Evolutionary conservation across 2,888 invertebrate species (phyloP).

Genomic region (Drosophila longiperda): DNA sequence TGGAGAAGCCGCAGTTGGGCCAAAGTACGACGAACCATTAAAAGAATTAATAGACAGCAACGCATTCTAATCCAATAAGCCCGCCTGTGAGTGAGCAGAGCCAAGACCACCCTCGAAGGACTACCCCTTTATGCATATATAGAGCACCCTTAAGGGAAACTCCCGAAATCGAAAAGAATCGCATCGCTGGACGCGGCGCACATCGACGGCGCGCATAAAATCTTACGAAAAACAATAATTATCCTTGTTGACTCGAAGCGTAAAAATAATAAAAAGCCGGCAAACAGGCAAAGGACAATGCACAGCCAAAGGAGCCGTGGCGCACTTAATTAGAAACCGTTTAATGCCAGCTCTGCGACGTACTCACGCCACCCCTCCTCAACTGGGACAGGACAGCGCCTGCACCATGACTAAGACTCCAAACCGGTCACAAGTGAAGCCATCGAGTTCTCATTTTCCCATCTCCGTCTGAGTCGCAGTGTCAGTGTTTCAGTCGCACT

Average conservation of each 20-base stretch:
- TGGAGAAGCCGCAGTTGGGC: conserved; percentile 47
- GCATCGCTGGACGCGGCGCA: conserved; percentile 59
- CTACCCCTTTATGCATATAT: conserved; percentile 58
- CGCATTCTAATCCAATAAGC: conserved; percentile 71
- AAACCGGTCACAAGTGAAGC: conserved; percentile 19
- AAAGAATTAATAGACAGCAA: conserved; percentile 60
- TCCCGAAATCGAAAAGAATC: conserved; percentile 53
- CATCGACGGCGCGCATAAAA: conserved; percentile 58
- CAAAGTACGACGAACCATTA: conserved; percentile 43
- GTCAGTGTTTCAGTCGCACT: conserved; percentile 1
- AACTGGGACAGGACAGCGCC: conserved; percentile 51
- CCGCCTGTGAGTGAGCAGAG: conserved; percentile 31
- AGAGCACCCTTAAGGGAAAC: conserved; percentile 25
- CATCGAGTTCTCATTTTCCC: conserved; percentile 36
- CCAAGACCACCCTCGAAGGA: background rate
- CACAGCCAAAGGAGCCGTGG: conserved; percentile 32
- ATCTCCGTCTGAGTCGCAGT: conserved; percentile 1
- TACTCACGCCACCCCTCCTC: conserved; percentile 35
- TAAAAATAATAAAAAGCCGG: conserved; percentile 67
- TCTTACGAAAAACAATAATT: conserved; percentile 68
- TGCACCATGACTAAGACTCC: conserved; percentile 11
- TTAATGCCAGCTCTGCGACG: conserved; percentile 63
- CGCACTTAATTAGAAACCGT: conserved; percentile 78
- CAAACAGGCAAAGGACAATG: conserved; percentile 45
- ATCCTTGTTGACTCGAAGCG: conserved; percentile 67